Evolutionary conservation across 2,888 invertebrate genomes (phyloP), one percentile per base, ranked within the genome.

Genomic region (Timandra comae): DNA sequence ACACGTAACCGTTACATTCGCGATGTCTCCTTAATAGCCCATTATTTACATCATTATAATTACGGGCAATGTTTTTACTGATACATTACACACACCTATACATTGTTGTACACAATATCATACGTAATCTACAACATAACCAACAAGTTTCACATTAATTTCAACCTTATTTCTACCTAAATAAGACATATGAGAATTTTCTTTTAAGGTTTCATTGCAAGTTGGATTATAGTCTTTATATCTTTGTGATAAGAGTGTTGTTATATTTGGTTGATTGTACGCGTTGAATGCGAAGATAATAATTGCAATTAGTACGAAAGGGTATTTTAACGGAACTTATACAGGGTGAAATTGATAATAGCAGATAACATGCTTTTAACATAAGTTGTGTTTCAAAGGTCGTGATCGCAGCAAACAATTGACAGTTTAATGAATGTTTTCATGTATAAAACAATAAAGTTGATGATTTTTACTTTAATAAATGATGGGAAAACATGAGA

Each of bases 1-100:
- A 29, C 35, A 52, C 40, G 34, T 65, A 75, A 69, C 69, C 62
- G 68, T 52, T 37, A 36, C 50, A 68, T 64, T 57, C 64, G 62
- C 59, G 49, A 53, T 53, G 56, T 52, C 56, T 43, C 30, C 35
- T 42, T 66, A 75, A 70, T 74, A 67, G 63, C 32, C 55, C 43
- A 55, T 63, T 63, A 66, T 69, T 63, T 62, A 66, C 58, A 47
- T 52, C 56, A 47, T 59, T 55, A 48, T 68, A 71, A 75, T 69
- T 65, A 64, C 43, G 46, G n/a, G 31, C 33, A 6, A 16, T 35
- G 53, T 76, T 76, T 76, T 76, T 70, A 43, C 54, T 21, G 13
- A 44, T 55, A 34, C 44, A 65, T 61, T 63, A 56, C 54, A 46
- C 26, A 35, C 20, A 24, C 11, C 24, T 10, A 24, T 24, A 24